Base-by-base conservation (phyloP, 2,113 vertebrate genomes). In the Cairina moschata region DNA sequence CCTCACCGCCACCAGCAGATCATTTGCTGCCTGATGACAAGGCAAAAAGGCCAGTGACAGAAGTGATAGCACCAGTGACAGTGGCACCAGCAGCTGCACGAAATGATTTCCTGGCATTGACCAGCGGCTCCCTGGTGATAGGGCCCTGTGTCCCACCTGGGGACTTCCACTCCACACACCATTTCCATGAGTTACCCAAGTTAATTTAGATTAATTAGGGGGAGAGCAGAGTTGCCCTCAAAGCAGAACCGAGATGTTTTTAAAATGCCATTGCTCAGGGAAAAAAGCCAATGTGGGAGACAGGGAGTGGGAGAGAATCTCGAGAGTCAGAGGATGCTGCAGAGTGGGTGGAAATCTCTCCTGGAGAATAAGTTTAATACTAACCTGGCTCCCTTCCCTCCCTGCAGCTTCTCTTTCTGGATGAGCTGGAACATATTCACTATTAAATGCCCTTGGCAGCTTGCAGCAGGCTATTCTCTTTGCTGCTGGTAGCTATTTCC, bases 1-100 rank as follows among this genome's bases (percentile, higher is more conserved):
- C 44, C 65, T n/a, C 4, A 2, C 56, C 6, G 32, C 58, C 31
- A 23, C 4, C 63, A 2, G 21, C 71, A 28, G 90, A 48, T 32
- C 8, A 0, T 48, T 21, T 22, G 7, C 62, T 34, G 60, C 36
- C 46, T 42, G 46, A 18, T 8, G 34, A 25, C 26, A 25, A 42
- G 55, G 44, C 29, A 55, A 22, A 73, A 36, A 11, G 1, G 18
- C 1, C 0, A 8, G 74, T 29, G 55, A 23, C 55, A 9, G 29
- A 3, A 2, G 22, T 8, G 6, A n/a, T 2, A 32, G 60, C 34
- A 2, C 25, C 4, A 1, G 21, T 29, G 66, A 55, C 68, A 9
- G 68, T 4, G 40, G 60, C 80, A 42, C 2, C 0, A 36, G 67
- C 1, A 44, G 60, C 66, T 12, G 1, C 36, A 31, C 1, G 0